Conservation (phyloP, 2,888 invertebrate genomes). For the Peribatodes rhomboidaria region DNA sequence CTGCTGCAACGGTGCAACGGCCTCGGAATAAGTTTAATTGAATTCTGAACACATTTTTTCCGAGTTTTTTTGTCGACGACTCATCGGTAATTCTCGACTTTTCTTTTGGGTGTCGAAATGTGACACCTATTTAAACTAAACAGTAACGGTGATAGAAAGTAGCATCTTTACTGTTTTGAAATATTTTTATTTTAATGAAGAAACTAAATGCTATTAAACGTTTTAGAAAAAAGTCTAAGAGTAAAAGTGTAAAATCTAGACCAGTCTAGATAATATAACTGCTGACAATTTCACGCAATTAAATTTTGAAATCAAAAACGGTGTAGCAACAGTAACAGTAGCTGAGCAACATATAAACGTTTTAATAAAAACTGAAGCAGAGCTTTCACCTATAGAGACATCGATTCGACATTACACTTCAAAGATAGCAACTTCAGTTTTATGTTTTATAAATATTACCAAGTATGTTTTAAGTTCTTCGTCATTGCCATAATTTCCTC, state of each 20-base stretch:
- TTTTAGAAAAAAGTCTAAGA: conserved; percentile 36
- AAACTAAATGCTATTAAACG: conserved; percentile 52
- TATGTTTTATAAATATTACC: not conserved
- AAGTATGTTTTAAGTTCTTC: not conserved
- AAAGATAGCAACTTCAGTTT: conserved; percentile 4
- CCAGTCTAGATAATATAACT: conserved; percentile 28
- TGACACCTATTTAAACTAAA: conserved; percentile 55
- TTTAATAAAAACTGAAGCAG: conserved; percentile 9
- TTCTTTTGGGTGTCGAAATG: conserved; percentile 56
- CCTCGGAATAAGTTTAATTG: conserved; percentile 78
- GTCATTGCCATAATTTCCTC: no score
- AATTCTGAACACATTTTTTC: conserved; percentile 74
- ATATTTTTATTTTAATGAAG: conserved; percentile 48
- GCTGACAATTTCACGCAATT: conserved; percentile 36
- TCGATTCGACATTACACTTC: conserved; percentile 4
- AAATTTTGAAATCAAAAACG: conserved; percentile 22
- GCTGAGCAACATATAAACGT: conserved; percentile 8
- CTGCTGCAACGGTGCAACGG: conserved; percentile 69
- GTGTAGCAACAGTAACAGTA: conserved; percentile 10
- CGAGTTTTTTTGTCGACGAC: conserved; percentile 55
- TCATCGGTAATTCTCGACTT: conserved; percentile 59
- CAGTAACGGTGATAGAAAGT: conserved; percentile 58
- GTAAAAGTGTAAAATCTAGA: conserved; percentile 24
- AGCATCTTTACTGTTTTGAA: conserved; percentile 54
- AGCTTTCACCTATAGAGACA: conserved; percentile 20